A percentile compares a stretch with the other conserved stretches of the same genome.
These are phyloP conservation scores for Pristionchus mayeri DNA, from an alignment of 2,888 invertebrate species.

Conservation along the genomic window DNA sequence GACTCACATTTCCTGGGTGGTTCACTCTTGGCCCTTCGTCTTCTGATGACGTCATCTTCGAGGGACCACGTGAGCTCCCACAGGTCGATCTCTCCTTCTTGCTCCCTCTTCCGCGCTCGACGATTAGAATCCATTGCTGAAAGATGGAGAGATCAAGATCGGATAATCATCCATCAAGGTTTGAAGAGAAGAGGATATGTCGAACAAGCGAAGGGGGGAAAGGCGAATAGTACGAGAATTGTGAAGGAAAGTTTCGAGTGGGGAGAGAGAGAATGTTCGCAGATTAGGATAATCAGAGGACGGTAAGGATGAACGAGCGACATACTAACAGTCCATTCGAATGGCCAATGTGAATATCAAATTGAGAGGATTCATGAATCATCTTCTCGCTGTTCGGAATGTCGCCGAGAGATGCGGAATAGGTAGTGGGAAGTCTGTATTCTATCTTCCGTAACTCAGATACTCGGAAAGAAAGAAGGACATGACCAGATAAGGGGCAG, in stretches of 20 bases:
- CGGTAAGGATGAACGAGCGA: too few species aligned
- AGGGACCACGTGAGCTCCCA: not conserved
- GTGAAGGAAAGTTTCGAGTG: not conserved
- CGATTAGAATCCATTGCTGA: not conserved
- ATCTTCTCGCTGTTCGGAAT: too few species aligned
- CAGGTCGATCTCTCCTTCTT: not conserved
- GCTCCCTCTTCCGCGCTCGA: not conserved
- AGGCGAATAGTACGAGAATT: not conserved
- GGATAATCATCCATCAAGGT: too few species aligned
- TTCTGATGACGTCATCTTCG: slow-evolving; percentile 4
- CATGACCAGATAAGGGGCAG: not conserved
- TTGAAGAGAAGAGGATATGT: too few species aligned
- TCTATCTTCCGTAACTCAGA: not conserved
- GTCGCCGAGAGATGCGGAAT: not conserved
- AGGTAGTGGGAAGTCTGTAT: not conserved
- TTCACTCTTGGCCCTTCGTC: slow-evolving; percentile 16
- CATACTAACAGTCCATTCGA: too few species aligned
- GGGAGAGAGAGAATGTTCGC: slow-evolving; percentile 9
- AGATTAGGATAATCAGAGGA: slow-evolving; percentile 20
- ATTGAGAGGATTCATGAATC: too few species aligned
- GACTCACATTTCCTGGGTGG: not conserved
- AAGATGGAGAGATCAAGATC: not conserved
- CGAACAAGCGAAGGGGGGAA: too few species aligned
- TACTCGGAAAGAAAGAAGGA: not conserved
- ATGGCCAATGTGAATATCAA: too few species aligned